These are phyloP conservation scores for Eubasilissa regina DNA, from an alignment of 1,140 invertebrate genomes.

Conservation along the genomic window DNA sequence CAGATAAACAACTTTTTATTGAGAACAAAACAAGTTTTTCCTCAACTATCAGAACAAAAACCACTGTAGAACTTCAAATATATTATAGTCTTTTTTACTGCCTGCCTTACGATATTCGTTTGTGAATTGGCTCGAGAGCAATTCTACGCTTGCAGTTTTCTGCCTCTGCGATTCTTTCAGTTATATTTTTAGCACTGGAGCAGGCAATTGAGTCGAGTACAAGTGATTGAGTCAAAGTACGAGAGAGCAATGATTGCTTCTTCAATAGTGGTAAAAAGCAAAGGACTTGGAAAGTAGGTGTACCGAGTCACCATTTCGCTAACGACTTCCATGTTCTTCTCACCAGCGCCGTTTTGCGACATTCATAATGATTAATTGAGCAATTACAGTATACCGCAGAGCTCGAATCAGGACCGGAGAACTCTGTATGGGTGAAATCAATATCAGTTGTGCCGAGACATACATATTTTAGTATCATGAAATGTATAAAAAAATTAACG, in stretches of 20 bases:
- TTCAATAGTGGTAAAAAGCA: background rate
- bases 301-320: background rate
- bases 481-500: too few species aligned
- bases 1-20: too few species aligned
- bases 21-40: too few species aligned
- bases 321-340: slow-evolving; percentile 21
- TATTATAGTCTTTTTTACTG: too few species aligned
- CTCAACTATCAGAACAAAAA: too few species aligned
- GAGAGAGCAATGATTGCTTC: slow-evolving; percentile 31
- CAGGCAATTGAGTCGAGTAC: background rate
- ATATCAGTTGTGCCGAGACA: background rate
- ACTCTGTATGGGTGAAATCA: background rate
- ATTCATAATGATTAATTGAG: background rate
- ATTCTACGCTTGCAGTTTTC: too few species aligned
- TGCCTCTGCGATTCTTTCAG: too few species aligned
- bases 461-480: too few species aligned
- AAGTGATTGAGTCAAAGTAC: slow-evolving; percentile 15
- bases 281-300: slow-evolving; percentile 41
- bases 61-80: too few species aligned
- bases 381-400: slow-evolving; percentile 2
- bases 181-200: too few species aligned
- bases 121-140: too few species aligned
- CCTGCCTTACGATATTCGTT: too few species aligned
- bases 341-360: background rate
- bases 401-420: background rate